phyloP scores from a whole-genome alignment of 2,113 vertebrate genomes.

The Pheucticus melanocephalus region DNA sequence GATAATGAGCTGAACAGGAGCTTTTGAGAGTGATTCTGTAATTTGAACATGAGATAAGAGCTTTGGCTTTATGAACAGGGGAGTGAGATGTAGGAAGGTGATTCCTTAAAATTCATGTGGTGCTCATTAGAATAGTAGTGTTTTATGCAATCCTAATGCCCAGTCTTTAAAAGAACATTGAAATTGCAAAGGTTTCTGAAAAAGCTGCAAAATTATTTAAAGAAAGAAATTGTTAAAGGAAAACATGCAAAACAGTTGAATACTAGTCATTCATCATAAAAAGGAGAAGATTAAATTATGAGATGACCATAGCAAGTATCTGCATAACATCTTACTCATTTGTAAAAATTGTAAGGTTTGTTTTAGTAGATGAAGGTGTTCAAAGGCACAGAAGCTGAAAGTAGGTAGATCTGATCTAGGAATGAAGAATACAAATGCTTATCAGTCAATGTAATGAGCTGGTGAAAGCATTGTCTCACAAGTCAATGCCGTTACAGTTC shows the following conservation, averaged over 20 bases:
- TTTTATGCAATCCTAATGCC: neutral
- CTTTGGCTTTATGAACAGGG: neutral
- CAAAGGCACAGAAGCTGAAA: neutral
- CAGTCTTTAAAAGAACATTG: neutral
- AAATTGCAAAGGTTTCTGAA: neutral
- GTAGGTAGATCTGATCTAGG: neutral
- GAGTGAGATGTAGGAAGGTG: neutral
- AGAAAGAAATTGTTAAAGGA: neutral
- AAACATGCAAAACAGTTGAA: neutral
- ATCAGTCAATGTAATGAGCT: neutral
- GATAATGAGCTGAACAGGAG: neutral
- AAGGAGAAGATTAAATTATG: neutral
- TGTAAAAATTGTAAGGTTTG: neutral
- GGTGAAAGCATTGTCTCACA: neutral
- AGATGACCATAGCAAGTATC: neutral
- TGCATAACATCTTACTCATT: neutral
- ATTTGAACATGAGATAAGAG: neutral
- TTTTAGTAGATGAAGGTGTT: neutral
- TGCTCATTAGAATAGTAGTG: neutral
- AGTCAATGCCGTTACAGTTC: neutral
- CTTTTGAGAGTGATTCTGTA: neutral
- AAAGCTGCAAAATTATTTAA: neutral
- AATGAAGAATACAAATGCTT: neutral
- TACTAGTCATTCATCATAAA: neutral
- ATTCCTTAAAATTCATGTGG: neutral